These are phyloP conservation scores for Tonatia bakeri DNA, from an alignment of 2,113 vertebrate species.

Conservation along the genomic window DNA sequence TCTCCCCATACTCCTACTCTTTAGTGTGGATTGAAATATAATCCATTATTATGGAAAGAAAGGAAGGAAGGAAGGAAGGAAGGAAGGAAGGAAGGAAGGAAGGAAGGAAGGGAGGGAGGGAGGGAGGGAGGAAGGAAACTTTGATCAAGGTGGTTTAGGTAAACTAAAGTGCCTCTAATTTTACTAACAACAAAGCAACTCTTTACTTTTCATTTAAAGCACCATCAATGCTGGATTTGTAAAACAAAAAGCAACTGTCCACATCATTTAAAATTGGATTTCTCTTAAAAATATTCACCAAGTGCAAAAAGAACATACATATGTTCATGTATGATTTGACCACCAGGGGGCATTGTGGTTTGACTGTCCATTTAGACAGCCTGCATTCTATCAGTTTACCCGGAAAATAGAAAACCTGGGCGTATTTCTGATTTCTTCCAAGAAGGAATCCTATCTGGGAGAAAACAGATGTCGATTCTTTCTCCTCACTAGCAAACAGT, in stretches of 20 bases:
- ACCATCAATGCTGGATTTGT: neutral
- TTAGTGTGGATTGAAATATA: neutral
- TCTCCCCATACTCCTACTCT: neutral
- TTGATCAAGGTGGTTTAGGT: neutral
- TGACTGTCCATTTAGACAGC: conserved; percentile 78
- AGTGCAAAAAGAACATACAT: no score
- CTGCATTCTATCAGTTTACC: conserved; percentile 37
- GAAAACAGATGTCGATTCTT: conserved; percentile 69
- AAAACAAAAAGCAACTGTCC: neutral
- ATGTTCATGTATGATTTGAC: conserved; percentile 13
- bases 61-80: neutral
- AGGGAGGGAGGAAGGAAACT: neutral
- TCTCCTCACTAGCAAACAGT: conserved; percentile 55
- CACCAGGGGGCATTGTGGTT: conserved; percentile 92
- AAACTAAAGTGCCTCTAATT: neutral
- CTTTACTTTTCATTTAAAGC: neutral
- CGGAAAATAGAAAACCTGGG: conserved; percentile 32
- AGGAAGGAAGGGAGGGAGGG: neutral
- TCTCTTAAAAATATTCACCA: neutral
- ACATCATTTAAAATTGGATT: neutral
- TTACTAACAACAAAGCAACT: neutral
- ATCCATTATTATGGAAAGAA: neutral
- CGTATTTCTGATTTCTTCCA: conserved; percentile 59
- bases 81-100: neutral
- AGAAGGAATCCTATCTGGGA: conserved; percentile 68